These are phyloP conservation scores for Heliconius charithonia DNA, from an alignment of 2,888 invertebrate species.

Conservation along the genomic window DNA sequence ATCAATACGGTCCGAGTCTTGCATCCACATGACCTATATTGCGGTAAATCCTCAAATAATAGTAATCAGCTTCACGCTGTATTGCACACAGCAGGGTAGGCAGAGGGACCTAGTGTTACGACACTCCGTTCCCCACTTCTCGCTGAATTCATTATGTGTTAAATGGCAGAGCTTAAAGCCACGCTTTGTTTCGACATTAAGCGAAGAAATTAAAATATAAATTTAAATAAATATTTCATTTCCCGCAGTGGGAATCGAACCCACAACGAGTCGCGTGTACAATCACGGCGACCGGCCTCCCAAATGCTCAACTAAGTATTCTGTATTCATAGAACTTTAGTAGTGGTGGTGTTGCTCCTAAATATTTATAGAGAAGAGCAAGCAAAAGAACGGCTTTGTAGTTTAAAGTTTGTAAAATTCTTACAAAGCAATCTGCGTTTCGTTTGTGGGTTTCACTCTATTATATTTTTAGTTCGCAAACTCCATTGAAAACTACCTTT, in stretches of 20 bases:
- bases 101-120: too few relatives aligned
- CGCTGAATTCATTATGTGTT: too few relatives aligned
- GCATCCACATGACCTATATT: conserved; percentile 27
- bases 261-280: too few relatives aligned
- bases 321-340: conserved; percentile 34
- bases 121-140: too few relatives aligned
- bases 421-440: conserved; percentile 30
- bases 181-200: too few relatives aligned
- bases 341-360: conserved; percentile 19
- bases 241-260: too few relatives aligned
- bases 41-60: background rate
- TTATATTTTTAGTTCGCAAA: conserved; percentile 26
- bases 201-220: too few relatives aligned
- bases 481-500: conserved; percentile 19
- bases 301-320: background rate
- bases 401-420: conserved; percentile 27
- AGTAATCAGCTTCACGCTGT: too few relatives aligned
- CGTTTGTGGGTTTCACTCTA: conserved; percentile 20
- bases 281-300: too few relatives aligned
- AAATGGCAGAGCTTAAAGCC: too few relatives aligned
- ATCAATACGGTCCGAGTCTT: conserved; percentile 17
- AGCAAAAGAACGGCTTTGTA: conserved; percentile 32
- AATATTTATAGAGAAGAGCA: conserved; percentile 39
- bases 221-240: too few relatives aligned
- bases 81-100: too few relatives aligned